Base-by-base conservation (phyloP, 2,797 vertebrate species). In the Ambastaia sidthimunki region DNA sequence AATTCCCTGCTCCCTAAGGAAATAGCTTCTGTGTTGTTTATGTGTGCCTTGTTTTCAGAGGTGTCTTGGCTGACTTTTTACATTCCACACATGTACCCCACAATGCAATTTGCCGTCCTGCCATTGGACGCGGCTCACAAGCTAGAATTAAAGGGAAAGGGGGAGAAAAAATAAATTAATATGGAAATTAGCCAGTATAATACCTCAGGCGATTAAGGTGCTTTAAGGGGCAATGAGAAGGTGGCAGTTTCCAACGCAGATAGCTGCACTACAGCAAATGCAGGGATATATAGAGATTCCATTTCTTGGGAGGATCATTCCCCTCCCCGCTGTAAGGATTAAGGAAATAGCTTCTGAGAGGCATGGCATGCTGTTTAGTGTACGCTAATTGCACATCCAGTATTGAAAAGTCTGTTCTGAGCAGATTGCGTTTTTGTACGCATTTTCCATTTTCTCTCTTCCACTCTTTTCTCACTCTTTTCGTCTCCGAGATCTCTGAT, bases 171-270 rank as follows among this genome's bases (percentile, higher is more conserved):
- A 91, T 88, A 92, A 91, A 93, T 94, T 90, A 93, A 92, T 92
- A 94, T 94, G 93, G 92, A 94, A 94, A 95, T 94, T 90, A 92
- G 91, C 88, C 90, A 85, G 87, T 93, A 91, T 85, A 90, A 92
- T 90, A 90, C 92, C 89, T 85, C 79, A 88, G 89, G 91, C 90
- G 84, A 87, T 92, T 92, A 89, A 92, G 90, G 92, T 93, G 89
- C 87, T 82, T 83, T 88, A 87, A 90, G 91, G 90, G 90, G 87
- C 85, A 89, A 83, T 84, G 79, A 86, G 88, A 90, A 90, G 90
- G 89, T 89, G 89, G 88, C 88, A 82, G 87, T 87, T 90, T 83
- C 86, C 86, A 90, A 89, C 89, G 88, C 87, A 89, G 90, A 92
- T 91, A 91, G 90, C 83, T 82, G 85, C 81, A 78, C 59, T 85